Conservation (phyloP, 1,140 invertebrate genomes). For the Drosophila sproati region DNA sequence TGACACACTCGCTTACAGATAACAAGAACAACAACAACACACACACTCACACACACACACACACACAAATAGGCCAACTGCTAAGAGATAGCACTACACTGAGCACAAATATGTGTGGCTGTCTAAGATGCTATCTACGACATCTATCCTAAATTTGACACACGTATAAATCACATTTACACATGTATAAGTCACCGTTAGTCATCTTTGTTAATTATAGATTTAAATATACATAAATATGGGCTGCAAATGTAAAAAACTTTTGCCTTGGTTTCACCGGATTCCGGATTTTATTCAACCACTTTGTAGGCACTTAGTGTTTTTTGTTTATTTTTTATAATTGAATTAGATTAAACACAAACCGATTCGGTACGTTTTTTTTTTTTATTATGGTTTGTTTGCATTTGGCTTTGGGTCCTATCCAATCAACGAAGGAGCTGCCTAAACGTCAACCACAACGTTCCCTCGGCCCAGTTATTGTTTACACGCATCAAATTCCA, state of each 20-base stretch:
- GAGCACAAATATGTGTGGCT: constrained; percentile 13
- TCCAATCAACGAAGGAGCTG: constrained; percentile 20
- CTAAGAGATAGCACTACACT: constrained; percentile 9
- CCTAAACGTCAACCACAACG: neutral
- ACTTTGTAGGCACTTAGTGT: constrained; percentile 14
- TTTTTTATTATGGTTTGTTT: constrained; percentile 23
- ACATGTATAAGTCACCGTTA: too few species aligned
- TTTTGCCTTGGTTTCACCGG: too few species aligned
- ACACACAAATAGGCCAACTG: neutral
- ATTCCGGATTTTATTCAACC: neutral
- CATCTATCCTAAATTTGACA: too few species aligned
- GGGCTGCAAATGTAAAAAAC: too few species aligned
- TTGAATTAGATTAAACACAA: constrained; percentile 72
- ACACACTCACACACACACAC: constrained; percentile 19
- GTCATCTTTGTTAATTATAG: too few species aligned
- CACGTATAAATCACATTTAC: too few species aligned
- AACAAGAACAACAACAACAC: constrained; percentile 10
- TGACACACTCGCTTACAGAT: constrained; percentile 63
- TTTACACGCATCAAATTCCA: constrained; percentile 61
- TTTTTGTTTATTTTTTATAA: constrained; percentile 62
- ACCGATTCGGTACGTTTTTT: constrained; percentile 46
- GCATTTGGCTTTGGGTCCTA: constrained; percentile 48
- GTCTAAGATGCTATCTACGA: too few species aligned
- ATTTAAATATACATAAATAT: too few species aligned
- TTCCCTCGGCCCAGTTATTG: constrained; percentile 7